phyloP scores from a whole-genome alignment of 2,888 invertebrate genomes.

The Andrena bicolor region DNA sequence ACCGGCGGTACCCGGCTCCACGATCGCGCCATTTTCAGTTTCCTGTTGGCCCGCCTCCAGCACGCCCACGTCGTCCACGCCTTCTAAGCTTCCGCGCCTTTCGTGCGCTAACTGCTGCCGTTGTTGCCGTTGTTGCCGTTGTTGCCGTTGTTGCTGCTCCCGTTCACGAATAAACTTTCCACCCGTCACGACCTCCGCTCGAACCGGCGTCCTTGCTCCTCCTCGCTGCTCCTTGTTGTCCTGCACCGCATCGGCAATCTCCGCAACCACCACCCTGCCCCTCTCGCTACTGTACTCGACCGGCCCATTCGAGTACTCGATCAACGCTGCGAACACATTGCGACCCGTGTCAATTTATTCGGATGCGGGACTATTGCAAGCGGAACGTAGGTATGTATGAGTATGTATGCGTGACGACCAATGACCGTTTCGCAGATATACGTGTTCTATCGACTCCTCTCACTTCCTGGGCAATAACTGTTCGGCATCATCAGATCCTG shows the following conservation, averaged over 20 bases:
- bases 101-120: conserved; percentile 72
- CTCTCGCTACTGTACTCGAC: conserved; percentile 44
- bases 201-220: not conserved
- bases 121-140: conserved; percentile 65
- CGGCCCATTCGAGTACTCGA: conserved; percentile 61
- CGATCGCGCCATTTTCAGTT: conserved; percentile 83
- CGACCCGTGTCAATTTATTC: not conserved
- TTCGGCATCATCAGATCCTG: not conserved
- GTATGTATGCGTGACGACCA: too few species aligned
- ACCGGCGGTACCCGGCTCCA: conserved; percentile 68
- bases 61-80: conserved; percentile 83
- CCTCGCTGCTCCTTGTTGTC: conserved; percentile 26
- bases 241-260: conserved; percentile 55
- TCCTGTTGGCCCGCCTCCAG: conserved; percentile 83
- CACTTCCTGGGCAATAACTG: not conserved
- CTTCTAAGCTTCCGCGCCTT: conserved; percentile 72
- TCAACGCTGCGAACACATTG: conserved; percentile 54
- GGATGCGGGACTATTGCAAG: not conserved
- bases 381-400: too few species aligned
- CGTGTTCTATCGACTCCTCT: too few species aligned
- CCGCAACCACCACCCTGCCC: conserved; percentile 45
- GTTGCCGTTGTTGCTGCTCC: conserved; percentile 33
- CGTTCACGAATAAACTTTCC: conserved; percentile 1
- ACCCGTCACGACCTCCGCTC: conserved; percentile 46
- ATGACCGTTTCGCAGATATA: too few species aligned